phyloP scores from a whole-genome alignment of 2,888 invertebrate genomes.

The Choreutis nemorana region DNA sequence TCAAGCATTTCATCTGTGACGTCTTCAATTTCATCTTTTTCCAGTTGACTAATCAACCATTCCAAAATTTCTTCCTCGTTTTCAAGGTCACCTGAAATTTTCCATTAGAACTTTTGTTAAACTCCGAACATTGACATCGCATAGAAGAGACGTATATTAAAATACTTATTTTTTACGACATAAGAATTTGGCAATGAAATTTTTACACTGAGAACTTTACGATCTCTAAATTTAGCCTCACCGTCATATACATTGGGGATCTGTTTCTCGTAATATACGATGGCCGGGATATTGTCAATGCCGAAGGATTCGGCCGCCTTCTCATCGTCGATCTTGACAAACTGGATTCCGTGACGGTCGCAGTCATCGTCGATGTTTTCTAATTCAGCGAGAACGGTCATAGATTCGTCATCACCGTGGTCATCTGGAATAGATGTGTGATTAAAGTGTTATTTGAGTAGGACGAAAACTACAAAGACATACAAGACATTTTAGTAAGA shows the following conservation, averaged over 20 bases:
- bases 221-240: constrained; percentile 26
- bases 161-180: too few relatives aligned
- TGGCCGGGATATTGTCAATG: constrained; percentile 81
- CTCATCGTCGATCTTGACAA: constrained; percentile 90
- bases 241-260: constrained; percentile 93
- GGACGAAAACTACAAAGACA: too few relatives aligned
- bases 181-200: too few relatives aligned
- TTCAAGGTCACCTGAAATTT: constrained; percentile 74
- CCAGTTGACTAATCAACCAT: constrained; percentile 87
- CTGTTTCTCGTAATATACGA: constrained; percentile 93
- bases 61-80: constrained; percentile 89
- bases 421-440: constrained; percentile 72
- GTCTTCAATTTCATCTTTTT: constrained; percentile 94
- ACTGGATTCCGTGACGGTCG: constrained; percentile 90
- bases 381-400: constrained; percentile 83
- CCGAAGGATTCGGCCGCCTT: constrained; percentile 87
- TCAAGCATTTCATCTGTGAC: constrained; percentile 95
- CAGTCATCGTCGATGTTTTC: constrained; percentile 95
- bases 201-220: too few relatives aligned
- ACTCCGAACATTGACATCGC: too few relatives aligned
- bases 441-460: too few relatives aligned
- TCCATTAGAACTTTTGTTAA: too few relatives aligned
- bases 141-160: too few relatives aligned
- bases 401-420: constrained; percentile 87
- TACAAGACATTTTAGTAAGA: too few relatives aligned